Evolutionary conservation across 2,888 invertebrate genomes (phyloP).

Genomic region (Diadegma fenestrale): DNA sequence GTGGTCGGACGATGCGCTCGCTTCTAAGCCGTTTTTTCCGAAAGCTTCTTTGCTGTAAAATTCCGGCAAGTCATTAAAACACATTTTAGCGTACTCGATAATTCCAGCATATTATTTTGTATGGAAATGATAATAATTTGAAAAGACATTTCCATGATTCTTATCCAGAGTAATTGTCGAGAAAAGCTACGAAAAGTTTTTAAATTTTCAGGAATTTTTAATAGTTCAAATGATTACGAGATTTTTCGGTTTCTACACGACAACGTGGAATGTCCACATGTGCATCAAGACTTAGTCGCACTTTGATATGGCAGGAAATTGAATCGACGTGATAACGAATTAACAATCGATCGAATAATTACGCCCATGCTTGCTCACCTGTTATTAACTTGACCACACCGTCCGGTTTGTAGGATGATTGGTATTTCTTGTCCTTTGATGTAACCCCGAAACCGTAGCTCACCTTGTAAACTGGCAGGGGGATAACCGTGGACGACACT

Average conservation of each 20-base stretch:
- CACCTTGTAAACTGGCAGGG: slow-evolving; percentile 87
- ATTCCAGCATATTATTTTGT: not conserved
- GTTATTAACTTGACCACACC: slow-evolving; percentile 80
- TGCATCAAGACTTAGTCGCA: not conserved
- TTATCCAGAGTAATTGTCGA: not conserved
- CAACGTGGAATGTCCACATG: not conserved
- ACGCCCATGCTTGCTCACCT: slow-evolving; percentile 71
- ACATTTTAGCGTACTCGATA: not conserved
- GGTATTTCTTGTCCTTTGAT: slow-evolving; percentile 79
- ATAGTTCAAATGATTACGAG: too few species aligned
- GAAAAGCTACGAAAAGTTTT: too few species aligned
- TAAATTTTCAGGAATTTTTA: too few species aligned
- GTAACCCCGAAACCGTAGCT: slow-evolving; percentile 85
- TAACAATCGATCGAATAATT: slow-evolving; percentile 5
- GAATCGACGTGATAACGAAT: not conserved
- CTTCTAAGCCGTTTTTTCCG: slow-evolving; percentile 71
- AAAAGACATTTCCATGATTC: not conserved
- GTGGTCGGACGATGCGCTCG: not conserved
- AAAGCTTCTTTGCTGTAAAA: slow-evolving; percentile 75
- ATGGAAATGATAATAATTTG: too few species aligned
- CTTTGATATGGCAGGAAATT: not conserved
- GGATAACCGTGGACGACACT: slow-evolving; percentile 89
- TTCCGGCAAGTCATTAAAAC: not conserved
- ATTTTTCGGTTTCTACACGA: not conserved
- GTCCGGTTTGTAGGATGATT: slow-evolving; percentile 79